Evolutionary conservation across 2,113 vertebrate species (phyloP).

Genomic region (Rhizomys pruinosus): DNA sequence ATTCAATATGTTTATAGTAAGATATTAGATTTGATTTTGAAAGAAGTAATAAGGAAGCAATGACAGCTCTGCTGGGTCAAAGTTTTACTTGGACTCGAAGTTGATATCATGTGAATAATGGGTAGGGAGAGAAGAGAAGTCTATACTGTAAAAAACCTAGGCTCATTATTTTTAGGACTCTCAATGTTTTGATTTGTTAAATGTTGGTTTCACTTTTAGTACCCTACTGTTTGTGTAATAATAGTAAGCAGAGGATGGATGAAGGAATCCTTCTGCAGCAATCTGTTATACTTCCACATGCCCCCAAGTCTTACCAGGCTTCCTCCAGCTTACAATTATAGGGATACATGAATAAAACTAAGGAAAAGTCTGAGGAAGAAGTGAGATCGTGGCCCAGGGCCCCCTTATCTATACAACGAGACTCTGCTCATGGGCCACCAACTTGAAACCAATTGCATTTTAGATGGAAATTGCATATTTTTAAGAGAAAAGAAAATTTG

Average conservation of each 20-base stretch:
- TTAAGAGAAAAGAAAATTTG: neutral
- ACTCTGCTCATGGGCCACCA: neutral
- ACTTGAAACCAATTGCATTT: slow-evolving; percentile 28
- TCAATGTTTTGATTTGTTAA: slow-evolving; percentile 21
- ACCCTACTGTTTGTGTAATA: neutral
- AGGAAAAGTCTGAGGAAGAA: neutral
- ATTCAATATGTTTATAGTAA: slow-evolving; percentile 7
- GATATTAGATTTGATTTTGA: slow-evolving; percentile 14
- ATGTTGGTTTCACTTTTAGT: neutral
- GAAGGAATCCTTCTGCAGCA: neutral
- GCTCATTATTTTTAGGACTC: neutral
- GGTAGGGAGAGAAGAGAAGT: neutral
- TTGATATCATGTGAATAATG: slow-evolving; percentile 32
- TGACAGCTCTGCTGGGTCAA: neutral
- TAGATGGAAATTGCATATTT: neutral
- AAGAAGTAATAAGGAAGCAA: slow-evolving; percentile 38
- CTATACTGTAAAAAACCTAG: neutral
- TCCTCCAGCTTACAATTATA: neutral
- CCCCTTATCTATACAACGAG: neutral
- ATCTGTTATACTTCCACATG: neutral
- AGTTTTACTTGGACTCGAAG: neutral
- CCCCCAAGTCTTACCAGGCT: neutral
- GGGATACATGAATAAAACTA: neutral
- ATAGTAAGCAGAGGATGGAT: neutral
- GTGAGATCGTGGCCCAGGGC: neutral